Base-by-base conservation (phyloP, 2,888 invertebrate species). In the Cistogaster globosa region DNA sequence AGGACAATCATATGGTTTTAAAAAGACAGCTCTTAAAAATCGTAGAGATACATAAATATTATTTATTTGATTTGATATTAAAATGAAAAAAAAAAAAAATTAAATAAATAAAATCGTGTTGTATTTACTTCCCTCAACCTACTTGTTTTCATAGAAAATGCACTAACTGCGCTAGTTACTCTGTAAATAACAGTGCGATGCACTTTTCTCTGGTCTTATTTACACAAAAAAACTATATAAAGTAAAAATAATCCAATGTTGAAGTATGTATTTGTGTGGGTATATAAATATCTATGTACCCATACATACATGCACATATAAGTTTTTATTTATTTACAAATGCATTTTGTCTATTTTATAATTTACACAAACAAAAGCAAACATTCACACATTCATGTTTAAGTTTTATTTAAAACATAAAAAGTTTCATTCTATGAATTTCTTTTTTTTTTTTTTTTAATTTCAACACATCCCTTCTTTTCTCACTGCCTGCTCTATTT, bases 281-380 rank as follows among this genome's bases (percentile, higher is more conserved):
- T 68, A 48, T 38, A 38, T 7, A 4, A 38, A 38, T 38, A 38
- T 38, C 38, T 12, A 42, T 42, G 7, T 7, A 32, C 32, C 2
- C 8, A 42, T 7, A 42, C 12, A 42, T 42, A 4, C 8, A 5
- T 65, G 26, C 60, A 2, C 48, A 18, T 45, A 16, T n/a, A 57
- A 3, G 20, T 68, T 48, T 77, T 32, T 58, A 71, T 71, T 74
- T 85, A 71, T 79, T 68, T 78, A 76, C 48, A 76, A 76, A 76
- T 76, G 75, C 76, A 76, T 82, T 82, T 76, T 82, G 82, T 82
- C 82, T 82, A 82, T 65, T 71, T 71, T 82, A 76, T 51, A 65
- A 82, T 76, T 55, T 63, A 82, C 20, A 69, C 48, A 62, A 4
- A 18, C 45, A 55, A 18, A 63, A 8, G 26, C 26, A 51, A 11